A percentile compares a stretch with the other conserved stretches of the same genome.
Evolutionary conservation across 92 coral and sea anemone genomes (phyloP).

Genomic region (Galaxea fascicularis): DNA sequence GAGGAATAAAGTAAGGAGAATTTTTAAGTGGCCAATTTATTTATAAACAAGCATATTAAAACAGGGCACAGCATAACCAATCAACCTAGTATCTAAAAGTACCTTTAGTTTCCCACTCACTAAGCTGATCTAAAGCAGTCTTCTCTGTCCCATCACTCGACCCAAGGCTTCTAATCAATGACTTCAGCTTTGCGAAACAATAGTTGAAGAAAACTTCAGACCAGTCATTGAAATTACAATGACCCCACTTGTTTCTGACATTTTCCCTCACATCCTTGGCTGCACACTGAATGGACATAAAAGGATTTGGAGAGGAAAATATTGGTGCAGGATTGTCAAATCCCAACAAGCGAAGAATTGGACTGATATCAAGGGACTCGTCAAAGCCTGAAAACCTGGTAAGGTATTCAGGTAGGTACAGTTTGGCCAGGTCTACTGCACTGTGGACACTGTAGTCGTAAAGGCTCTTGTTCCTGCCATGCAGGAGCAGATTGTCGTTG

Average conservation of each 20-base stretch:
- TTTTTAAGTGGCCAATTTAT: neutral
- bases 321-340: constrained; percentile 6
- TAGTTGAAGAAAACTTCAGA: constrained; percentile 16
- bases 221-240: constrained; percentile 35
- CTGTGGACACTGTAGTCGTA: constrained; percentile 32
- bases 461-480: neutral
- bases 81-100: too few relatives aligned
- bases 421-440: constrained; percentile 49
- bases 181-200: constrained; percentile 31
- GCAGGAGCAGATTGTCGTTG: constrained; percentile 9
- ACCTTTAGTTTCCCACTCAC: constrained; percentile 43
- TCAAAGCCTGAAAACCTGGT: constrained; percentile 44
- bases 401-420: constrained; percentile 45
- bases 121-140: constrained; percentile 14
- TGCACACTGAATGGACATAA: constrained; percentile 30
- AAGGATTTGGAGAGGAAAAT: constrained; percentile 16
- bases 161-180: constrained; percentile 36
- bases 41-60: neutral
- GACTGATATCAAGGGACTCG: constrained; percentile 42
- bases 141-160: constrained; percentile 8
- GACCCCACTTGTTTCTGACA: constrained; percentile 52
- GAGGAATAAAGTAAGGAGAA: too few relatives aligned
- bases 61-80: neutral
- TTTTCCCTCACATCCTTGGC: constrained; percentile 45
- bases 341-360: constrained; percentile 38